phyloP scores from a whole-genome alignment of 1,140 invertebrate genomes.

The Nasonia giraulti region DNA sequence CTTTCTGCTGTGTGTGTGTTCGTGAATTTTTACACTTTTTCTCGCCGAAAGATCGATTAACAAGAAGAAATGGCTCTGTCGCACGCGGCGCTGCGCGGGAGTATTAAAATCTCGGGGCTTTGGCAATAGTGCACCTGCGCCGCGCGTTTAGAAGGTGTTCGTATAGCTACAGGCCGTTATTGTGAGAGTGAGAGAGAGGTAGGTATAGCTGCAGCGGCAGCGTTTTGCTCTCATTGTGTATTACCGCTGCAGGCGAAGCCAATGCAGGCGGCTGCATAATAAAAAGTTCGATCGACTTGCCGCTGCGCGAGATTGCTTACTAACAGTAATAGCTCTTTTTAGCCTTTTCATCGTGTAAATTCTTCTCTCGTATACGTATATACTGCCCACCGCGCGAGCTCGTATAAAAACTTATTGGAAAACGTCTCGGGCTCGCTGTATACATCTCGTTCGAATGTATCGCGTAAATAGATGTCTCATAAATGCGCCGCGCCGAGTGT shows the following conservation, averaged over 20 bases:
- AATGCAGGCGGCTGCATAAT: conserved; percentile 15
- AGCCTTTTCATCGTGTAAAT: not conserved
- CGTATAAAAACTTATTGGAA: conserved; percentile 25
- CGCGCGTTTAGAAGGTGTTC: too few species aligned
- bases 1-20: too few species aligned
- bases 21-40: not conserved
- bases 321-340: conserved; percentile 7
- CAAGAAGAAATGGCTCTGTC: too few species aligned
- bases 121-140: too few species aligned
- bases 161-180: too few species aligned
- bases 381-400: not conserved
- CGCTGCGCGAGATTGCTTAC: not conserved
- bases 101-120: too few species aligned
- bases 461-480: not conserved
- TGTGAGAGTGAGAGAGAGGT: too few species aligned
- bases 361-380: not conserved
- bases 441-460: not conserved
- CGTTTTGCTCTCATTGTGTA: not conserved
- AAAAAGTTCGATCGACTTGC: conserved; percentile 15
- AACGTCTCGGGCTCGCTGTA: not conserved
- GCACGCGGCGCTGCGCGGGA: too few species aligned
- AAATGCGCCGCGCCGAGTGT: not conserved
- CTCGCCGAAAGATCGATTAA: too few species aligned
- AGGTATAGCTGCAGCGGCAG: too few species aligned
- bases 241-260: conserved; percentile 7